Conservation (phyloP, 2,888 invertebrate genomes). For the Papilio elwesi region DNA sequence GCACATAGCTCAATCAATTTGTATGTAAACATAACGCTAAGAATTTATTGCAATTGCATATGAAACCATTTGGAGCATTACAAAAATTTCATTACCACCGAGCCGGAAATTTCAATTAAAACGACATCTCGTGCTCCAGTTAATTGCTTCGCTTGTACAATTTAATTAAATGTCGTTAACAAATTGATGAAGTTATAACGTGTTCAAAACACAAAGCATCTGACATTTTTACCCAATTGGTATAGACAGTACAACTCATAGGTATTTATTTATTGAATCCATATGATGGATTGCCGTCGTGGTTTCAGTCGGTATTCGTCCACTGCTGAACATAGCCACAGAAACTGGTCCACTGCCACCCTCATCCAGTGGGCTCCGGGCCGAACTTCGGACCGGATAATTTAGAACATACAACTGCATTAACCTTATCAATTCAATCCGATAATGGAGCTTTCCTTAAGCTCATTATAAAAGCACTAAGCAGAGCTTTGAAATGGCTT, state of each 20-base stretch:
- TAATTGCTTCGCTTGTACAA: not conserved
- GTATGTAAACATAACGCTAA: not conserved
- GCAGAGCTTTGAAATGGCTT: not conserved
- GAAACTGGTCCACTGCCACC: no score
- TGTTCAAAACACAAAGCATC: not conserved
- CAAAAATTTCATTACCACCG: slow-evolving; percentile 18
- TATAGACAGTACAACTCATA: no score
- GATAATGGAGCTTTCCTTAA: slow-evolving; percentile 1
- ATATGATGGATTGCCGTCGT: no score
- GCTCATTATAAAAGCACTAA: not conserved
- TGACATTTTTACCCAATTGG: not conserved
- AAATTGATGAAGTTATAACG: not conserved
- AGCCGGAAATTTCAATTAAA: slow-evolving; percentile 18
- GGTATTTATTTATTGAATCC: no score
- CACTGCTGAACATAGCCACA: no score
- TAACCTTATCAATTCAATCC: not conserved
- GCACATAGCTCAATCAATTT: not conserved
- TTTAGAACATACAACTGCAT: not conserved
- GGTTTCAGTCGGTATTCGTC: no score
- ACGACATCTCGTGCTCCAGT: slow-evolving; percentile 4
- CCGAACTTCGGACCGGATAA: no score
- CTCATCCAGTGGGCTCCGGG: no score
- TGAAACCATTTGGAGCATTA: not conserved
- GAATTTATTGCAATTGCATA: not conserved
- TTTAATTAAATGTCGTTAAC: slow-evolving; percentile 11